Evolutionary conservation across 2,888 invertebrate species (phyloP), one percentile per base, ranked within the genome.

Genomic region (Parelbella ahira): DNA sequence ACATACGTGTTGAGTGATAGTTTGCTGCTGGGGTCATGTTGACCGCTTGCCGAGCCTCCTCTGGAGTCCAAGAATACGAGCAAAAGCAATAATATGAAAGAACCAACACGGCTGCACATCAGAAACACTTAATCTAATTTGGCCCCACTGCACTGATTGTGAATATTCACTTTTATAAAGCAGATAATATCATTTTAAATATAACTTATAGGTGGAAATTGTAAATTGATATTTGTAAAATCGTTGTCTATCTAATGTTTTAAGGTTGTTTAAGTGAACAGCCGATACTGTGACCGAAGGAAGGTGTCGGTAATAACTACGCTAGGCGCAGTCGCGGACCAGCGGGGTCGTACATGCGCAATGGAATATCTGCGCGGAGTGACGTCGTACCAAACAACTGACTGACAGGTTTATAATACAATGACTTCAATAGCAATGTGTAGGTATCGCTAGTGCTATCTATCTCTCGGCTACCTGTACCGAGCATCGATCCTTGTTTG

Each of bases 1-100:
- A 71, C 82, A 80, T 78, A 84, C 87, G 83, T 70, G 60, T 80
- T 87, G 47, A 87, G 70, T 51, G 81, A 77, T 60, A 87, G 81
- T 61, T 74, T 84, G 52, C 54, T 62, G 50, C 60, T 44, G 50
- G 68, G 60, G 49, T 86, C 83, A 75, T 83, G 61, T 56, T 83
- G 82, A 53, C 66, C 69, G 62, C 71, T 86, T 49, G 79, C 79
- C 33, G 78, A 74, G 60, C 83, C 86, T 62, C 83, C 75, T 64
- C 74, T 73, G 61, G 77, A 79, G 54, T 84, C 78, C 57, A 84
- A 69, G 58, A 69, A 80, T 59, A 83, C 58, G 45, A 82, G 61
- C 49, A 87, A 63, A 48, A 84, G 59, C 45, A 83, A 55, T 49
- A 78, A 63, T 50, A 74, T 66, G 44, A 68, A 62, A 30, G 64